Conservation (phyloP, 2,888 invertebrate genomes). For the Clistopyga incitator region DNA sequence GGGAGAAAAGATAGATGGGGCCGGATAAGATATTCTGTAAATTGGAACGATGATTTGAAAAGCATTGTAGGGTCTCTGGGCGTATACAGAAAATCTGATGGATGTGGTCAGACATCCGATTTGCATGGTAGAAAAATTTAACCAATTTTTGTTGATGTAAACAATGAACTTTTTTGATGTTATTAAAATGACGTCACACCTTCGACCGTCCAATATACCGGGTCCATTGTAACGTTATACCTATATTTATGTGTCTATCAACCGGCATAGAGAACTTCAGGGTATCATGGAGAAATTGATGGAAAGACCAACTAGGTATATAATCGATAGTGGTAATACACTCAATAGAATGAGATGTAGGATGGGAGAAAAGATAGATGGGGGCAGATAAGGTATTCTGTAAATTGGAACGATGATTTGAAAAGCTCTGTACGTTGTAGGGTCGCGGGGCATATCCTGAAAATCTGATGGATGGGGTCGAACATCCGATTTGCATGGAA, state of each 20-base stretch:
- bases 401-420: slow-evolving; percentile 39
- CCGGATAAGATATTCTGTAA: slow-evolving; percentile 41
- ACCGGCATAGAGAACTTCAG: slow-evolving; percentile 47
- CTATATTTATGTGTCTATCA: slow-evolving; percentile 52
- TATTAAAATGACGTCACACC: no score
- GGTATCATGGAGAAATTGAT: slow-evolving; percentile 50
- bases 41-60: slow-evolving; percentile 40
- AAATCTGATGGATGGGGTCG: slow-evolving; percentile 16
- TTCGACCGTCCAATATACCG: neutral
- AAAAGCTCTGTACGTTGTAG: slow-evolving; percentile 26
- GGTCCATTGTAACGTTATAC: slow-evolving; percentile 15
- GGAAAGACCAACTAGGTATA: slow-evolving; percentile 47
- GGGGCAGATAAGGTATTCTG: slow-evolving; percentile 39
- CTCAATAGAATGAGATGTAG: slow-evolving; percentile 4
- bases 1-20: neutral
- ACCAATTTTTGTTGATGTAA: no score
- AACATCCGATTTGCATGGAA: neutral
- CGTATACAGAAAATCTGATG: slow-evolving; percentile 33
- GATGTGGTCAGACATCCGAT: neutral
- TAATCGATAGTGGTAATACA: slow-evolving; percentile 26
- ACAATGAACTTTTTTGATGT: no score
- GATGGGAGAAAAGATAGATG: neutral
- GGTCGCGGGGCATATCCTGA: slow-evolving; percentile 21
- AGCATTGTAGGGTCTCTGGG: slow-evolving; percentile 20
- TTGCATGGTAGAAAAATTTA: neutral